Conservation (phyloP, 1,140 invertebrate genomes). For the Eufriesea mexicana region DNA sequence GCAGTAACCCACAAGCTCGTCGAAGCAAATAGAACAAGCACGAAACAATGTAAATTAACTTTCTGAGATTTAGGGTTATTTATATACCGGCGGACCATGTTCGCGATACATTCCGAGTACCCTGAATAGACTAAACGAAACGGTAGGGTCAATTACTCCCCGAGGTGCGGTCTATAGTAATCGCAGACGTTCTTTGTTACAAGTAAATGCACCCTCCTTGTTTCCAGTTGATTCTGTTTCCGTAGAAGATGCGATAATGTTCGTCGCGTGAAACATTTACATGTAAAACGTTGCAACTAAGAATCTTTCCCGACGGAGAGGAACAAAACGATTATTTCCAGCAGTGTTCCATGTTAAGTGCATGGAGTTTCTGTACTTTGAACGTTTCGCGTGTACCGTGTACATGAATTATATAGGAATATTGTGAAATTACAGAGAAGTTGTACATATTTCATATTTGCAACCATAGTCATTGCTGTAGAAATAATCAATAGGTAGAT, state of each 20-base stretch:
- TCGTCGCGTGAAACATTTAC: conserved; percentile 4
- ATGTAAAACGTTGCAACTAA: not conserved
- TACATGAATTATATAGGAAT: not conserved
- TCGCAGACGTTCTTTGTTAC: conserved; percentile 38
- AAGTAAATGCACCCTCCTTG: conserved; percentile 17
- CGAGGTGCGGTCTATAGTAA: conserved; percentile 20
- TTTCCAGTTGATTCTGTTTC: conserved; percentile 11
- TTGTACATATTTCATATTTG: too few species aligned
- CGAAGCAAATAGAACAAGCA: not conserved
- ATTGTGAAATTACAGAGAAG: too few species aligned
- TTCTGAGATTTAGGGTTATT: conserved; percentile 7
- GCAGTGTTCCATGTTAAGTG: not conserved
- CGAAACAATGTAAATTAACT: not conserved
- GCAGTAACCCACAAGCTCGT: not conserved
- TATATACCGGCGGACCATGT: not conserved
- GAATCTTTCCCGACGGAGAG: too few species aligned
- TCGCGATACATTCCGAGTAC: not conserved
- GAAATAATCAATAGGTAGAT: too few species aligned
- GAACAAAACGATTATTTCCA: not conserved
- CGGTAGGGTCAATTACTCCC: conserved; percentile 38
- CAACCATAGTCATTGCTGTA: too few species aligned
- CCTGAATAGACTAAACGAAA: not conserved
- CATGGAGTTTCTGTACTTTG: not conserved
- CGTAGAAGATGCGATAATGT: conserved; percentile 11
- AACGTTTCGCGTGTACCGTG: not conserved